phyloP scores from a whole-genome alignment of 1,140 invertebrate genomes.

The Eurosta solidaginis region DNA sequence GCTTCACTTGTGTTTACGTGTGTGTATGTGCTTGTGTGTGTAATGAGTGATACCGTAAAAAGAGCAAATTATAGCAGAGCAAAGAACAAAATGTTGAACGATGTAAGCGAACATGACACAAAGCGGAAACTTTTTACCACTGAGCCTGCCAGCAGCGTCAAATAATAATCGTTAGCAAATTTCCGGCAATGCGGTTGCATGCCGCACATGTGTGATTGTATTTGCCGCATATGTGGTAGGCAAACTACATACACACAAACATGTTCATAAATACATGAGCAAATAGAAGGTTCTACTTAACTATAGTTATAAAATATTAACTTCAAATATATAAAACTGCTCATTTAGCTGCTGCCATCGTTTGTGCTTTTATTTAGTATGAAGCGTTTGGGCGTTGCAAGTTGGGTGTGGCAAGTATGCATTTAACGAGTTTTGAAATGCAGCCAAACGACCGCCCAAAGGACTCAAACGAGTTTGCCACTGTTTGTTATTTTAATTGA shows the following conservation, averaged over 20 bases:
- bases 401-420: conserved; percentile 10
- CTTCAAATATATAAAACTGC: background rate
- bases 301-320: background rate
- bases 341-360: conserved; percentile 14
- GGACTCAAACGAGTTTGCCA: conserved; percentile 1
- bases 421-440: conserved; percentile 12
- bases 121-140: conserved; percentile 12
- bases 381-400: background rate
- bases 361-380: too few relatives aligned
- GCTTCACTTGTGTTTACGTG: background rate
- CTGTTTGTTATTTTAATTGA: conserved; percentile 22
- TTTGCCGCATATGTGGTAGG: background rate
- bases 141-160: conserved; percentile 9
- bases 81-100: too few relatives aligned
- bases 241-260: background rate
- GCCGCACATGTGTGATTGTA: background rate
- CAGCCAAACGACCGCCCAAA: background rate
- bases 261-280: background rate
- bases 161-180: conserved; percentile 22
- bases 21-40: too few relatives aligned
- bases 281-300: background rate
- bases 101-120: background rate
- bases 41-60: background rate
- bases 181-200: conserved; percentile 13
- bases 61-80: background rate